These are phyloP conservation scores for Masticophis lateralis DNA, from an alignment of 2,797 vertebrate genomes.

Conservation along the genomic window DNA sequence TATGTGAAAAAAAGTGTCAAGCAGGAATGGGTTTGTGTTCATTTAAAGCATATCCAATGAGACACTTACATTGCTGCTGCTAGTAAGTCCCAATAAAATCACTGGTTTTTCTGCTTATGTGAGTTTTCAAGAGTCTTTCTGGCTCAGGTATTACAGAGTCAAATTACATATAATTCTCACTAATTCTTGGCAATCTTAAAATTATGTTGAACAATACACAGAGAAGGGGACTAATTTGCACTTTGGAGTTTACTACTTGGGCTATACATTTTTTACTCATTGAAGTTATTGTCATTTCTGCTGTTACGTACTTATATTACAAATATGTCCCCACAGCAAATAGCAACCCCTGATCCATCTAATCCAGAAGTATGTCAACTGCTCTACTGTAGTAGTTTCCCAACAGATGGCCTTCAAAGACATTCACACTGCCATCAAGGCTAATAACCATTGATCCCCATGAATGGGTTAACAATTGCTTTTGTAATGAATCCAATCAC, in stretches of 20 bases:
- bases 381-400: background rate
- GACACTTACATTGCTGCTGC: background rate
- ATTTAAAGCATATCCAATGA: background rate
- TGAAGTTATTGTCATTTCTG: background rate
- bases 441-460: background rate
- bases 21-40: background rate
- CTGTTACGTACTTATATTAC: background rate
- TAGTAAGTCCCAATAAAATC: slow-evolving; percentile 1
- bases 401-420: background rate
- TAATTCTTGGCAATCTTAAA: slow-evolving; percentile 16
- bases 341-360: background rate
- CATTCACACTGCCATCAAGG: background rate
- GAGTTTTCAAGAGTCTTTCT: slow-evolving; percentile 31
- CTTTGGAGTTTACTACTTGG: background rate
- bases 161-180: slow-evolving; percentile 40
- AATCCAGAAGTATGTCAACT: background rate
- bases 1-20: background rate
- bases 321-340: background rate
- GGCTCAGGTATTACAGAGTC: slow-evolving; percentile 32
- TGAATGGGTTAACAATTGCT: background rate
- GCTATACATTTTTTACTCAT: background rate
- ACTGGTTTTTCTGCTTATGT: slow-evolving; percentile 31
- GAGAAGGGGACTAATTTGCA: background rate
- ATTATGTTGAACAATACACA: background rate
- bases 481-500: background rate